Conservation (phyloP, 1,140 invertebrate genomes). For the Pseudomyrmex dendroicus region DNA sequence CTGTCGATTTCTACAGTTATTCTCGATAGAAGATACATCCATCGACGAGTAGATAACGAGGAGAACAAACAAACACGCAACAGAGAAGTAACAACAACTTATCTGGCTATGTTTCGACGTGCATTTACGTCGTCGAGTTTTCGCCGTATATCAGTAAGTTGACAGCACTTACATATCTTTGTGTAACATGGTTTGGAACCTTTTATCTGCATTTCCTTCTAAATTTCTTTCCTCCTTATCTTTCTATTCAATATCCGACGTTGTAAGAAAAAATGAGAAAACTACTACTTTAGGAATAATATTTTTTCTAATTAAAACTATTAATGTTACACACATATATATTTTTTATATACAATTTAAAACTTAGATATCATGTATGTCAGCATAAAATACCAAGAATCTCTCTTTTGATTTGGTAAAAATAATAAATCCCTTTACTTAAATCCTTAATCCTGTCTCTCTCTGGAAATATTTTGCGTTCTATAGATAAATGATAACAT, state of each 20-base stretch:
- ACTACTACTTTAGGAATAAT: background rate
- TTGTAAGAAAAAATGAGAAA: background rate
- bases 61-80: background rate
- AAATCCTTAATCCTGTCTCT: background rate
- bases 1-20: background rate
- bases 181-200: background rate
- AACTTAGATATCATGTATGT: no score
- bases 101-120: slow-evolving; percentile 74
- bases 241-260: slow-evolving; percentile 6
- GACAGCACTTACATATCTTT: slow-evolving; percentile 1
- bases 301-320: background rate
- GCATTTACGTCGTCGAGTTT: slow-evolving; percentile 69
- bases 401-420: background rate
- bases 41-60: background rate
- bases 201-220: background rate
- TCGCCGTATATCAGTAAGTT: slow-evolving; percentile 79
- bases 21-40: background rate
- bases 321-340: slow-evolving; percentile 9
- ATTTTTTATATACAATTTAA: background rate
- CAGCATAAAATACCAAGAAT: no score
- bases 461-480: slow-evolving; percentile 29
- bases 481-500: slow-evolving; percentile 21
- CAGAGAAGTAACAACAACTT: background rate
- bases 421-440: slow-evolving; percentile 7
- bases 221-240: background rate